Percentiles rank a stretch among this genome's conserved stretches.
These are phyloP conservation scores for Melipona quadrifasciata DNA, from an alignment of 1,140 invertebrate genomes.

Conservation along the genomic window DNA sequence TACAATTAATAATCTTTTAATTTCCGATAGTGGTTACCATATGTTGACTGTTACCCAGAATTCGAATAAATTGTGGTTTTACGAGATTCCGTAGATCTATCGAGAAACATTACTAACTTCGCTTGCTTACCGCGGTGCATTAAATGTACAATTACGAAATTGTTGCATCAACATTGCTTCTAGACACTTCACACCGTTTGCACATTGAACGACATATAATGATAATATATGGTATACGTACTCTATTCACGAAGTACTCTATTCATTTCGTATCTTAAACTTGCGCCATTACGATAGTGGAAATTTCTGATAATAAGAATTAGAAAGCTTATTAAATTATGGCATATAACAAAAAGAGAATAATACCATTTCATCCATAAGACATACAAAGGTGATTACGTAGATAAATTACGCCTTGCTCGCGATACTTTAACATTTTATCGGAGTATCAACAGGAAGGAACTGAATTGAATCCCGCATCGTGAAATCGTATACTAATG, in stretches of 20 bases:
- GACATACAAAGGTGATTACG: background rate
- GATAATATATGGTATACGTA: background rate
- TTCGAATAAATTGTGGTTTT: constrained; percentile 48
- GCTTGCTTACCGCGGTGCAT: background rate
- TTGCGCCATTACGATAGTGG: background rate
- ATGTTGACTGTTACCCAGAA: constrained; percentile 32
- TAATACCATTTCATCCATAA: no score
- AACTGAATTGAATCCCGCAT: background rate
- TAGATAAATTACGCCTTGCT: background rate
- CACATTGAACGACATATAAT: background rate
- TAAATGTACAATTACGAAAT: constrained; percentile 2
- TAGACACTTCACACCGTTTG: background rate
- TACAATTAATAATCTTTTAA: constrained; percentile 66
- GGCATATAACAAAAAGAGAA: no score
- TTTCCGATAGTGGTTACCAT: constrained; percentile 48
- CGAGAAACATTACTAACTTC: background rate
- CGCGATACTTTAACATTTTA: background rate
- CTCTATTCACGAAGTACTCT: accelerated
- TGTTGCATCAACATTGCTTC: background rate
- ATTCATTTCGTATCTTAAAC: background rate
- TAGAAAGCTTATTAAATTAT: no score
- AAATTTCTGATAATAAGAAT: no score
- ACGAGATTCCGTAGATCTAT: constrained; percentile 4
- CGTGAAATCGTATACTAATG: background rate
- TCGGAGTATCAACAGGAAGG: background rate